These are phyloP conservation scores for Nycticebus coucang DNA, from an alignment of 2,113 vertebrate species.

Conservation along the genomic window DNA sequence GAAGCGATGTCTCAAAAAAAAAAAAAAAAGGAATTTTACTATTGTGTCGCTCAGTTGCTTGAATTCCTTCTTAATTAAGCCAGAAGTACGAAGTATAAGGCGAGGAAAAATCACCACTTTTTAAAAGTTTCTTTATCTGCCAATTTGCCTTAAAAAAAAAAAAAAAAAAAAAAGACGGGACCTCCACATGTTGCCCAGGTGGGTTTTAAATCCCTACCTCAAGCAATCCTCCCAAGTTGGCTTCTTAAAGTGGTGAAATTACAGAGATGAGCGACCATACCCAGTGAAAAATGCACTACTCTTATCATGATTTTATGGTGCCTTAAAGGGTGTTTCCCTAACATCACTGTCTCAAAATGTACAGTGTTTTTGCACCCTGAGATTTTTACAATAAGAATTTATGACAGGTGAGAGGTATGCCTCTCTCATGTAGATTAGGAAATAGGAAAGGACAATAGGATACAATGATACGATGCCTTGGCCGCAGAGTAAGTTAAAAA, in stretches of 20 bases:
- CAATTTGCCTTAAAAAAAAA: too few relatives aligned
- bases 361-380: background rate
- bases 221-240: too few relatives aligned
- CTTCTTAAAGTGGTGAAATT: too few relatives aligned
- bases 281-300: too few relatives aligned
- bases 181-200: too few relatives aligned
- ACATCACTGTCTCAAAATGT: background rate
- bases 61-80: background rate
- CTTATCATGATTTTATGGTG: background rate
- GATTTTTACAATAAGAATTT: background rate
- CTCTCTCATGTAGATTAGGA: background rate
- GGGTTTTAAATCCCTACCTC: too few relatives aligned
- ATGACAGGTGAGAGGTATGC: background rate
- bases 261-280: too few relatives aligned
- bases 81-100: conserved; percentile 3
- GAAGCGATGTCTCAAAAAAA: too few relatives aligned
- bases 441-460: background rate
- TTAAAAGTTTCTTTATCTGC: too few relatives aligned
- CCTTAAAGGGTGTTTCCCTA: background rate
- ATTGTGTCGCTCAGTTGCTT: background rate
- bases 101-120: background rate
- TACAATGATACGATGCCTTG: background rate
- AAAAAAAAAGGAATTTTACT: background rate
- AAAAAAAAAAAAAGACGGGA: too few relatives aligned
- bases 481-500: background rate